Percentiles rank a stretch among this genome's conserved stretches.
Evolutionary conservation across 1,140 invertebrate species (phyloP).

Genomic region (Maconellicoccus hirsutus): DNA sequence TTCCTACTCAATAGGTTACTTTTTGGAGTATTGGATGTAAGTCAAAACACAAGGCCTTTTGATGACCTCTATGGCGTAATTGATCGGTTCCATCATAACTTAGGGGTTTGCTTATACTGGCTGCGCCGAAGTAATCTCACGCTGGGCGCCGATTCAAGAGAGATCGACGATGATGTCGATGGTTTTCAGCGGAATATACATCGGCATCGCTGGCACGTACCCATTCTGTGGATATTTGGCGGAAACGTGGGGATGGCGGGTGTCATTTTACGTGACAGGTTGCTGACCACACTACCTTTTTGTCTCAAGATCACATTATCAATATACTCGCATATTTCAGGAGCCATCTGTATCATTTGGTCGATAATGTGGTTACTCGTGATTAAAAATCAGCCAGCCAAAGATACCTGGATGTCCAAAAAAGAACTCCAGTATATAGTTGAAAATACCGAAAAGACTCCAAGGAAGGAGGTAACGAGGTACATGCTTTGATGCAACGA

Average conservation of each 20-base stretch:
- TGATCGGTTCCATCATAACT: no score
- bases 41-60: no score
- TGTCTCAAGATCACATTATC: no score
- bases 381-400: background rate
- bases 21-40: background rate
- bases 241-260: slow-evolving; percentile 30
- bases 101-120: slow-evolving; percentile 40
- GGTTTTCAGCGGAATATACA: slow-evolving; percentile 59
- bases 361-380: background rate
- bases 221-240: background rate
- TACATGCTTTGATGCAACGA: no score
- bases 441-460: no score
- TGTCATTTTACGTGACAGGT: slow-evolving; percentile 82
- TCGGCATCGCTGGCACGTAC: background rate
- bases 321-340: background rate
- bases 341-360: background rate
- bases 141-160: slow-evolving; percentile 74
- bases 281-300: no score
- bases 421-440: no score
- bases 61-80: no score
- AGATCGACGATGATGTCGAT: slow-evolving; percentile 61
- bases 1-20: background rate
- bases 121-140: slow-evolving; percentile 67
- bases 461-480: background rate
- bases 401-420: no score